Evolutionary conservation across 1,140 invertebrate species (phyloP), one percentile per base, ranked within the genome.

Genomic region (Brachionus calyciflorus): DNA sequence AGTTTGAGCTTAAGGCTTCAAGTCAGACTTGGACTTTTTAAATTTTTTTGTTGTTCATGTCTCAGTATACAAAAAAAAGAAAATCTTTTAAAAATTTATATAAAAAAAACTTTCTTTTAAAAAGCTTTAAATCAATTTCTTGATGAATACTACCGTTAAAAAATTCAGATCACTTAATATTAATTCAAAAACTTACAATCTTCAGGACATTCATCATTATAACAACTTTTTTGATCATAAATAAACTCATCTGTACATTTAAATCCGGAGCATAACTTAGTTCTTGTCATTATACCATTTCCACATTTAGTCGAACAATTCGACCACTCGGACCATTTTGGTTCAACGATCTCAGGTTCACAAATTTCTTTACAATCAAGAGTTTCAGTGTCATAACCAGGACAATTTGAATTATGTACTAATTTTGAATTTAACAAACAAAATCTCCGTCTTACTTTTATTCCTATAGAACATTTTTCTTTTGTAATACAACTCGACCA

Each of bases 401-500:
- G n/a, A 65, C 60, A 65, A 3, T 44, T 44, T 21, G 37, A 44
- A 6, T 65, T 65, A 10, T 21, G 24, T 24, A 65, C 40, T 14
- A 65, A 44, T 41, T 65, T 65, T 26, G 41, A 19, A 37, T 65
- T 65, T 3, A 65, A 3, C 21, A 65, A 44, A n/a, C 60, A 65
- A 41, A 65, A 65, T 44, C 60, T 65, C 3, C 40, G 33, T 5
- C 40, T 24, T 44, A 65, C 33, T 65, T 65, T 65, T 3, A 44
- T 19, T 44, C 60, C 60, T 44, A 44, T 65, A 17, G 55, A 40
- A 21, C 60, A 65, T 44, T 24, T 65, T 44, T 65, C 37, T 44
- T 24, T 6, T 3, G 60, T 41, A 14, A 65, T 65, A 65, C 60
- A 65, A 44, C 44, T 55, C 30, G 69, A 73, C 46, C 69, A 73